Percentiles rank a stretch among this genome's conserved stretches.
Conservation (phyloP, 2,113 vertebrate species). For the Leptocoma aspasia region DNA sequence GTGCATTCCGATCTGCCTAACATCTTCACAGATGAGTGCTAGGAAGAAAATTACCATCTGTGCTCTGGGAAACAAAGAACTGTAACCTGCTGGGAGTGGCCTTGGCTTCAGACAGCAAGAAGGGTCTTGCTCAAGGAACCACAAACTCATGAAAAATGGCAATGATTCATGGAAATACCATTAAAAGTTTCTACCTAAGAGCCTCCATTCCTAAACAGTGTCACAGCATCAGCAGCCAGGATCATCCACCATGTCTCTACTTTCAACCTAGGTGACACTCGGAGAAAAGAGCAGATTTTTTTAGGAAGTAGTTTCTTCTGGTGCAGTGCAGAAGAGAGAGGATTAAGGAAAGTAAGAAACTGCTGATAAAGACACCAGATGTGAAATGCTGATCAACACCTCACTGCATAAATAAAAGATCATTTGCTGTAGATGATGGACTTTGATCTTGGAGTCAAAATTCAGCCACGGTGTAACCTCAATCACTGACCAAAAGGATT, state of each 20-base stretch:
- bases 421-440: neutral
- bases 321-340: neutral
- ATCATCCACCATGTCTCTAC: neutral
- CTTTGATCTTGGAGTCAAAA: neutral
- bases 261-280: neutral
- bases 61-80: neutral
- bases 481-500: neutral
- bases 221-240: neutral
- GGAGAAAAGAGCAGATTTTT: neutral
- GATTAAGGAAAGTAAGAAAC: neutral
- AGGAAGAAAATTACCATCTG: neutral
- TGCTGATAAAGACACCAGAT: neutral
- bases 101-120: neutral
- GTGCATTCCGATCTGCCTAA: neutral
- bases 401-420: neutral
- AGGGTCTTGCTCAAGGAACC: neutral
- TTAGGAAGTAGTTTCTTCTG: neutral
- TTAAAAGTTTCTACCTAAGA: neutral
- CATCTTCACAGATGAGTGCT: neutral
- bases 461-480: neutral
- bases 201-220: neutral
- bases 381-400: neutral
- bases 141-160: neutral
- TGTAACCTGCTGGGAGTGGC: neutral
- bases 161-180: neutral